Conservation (phyloP, 2,888 invertebrate species). For the Leptinotarsa peninsularis region DNA sequence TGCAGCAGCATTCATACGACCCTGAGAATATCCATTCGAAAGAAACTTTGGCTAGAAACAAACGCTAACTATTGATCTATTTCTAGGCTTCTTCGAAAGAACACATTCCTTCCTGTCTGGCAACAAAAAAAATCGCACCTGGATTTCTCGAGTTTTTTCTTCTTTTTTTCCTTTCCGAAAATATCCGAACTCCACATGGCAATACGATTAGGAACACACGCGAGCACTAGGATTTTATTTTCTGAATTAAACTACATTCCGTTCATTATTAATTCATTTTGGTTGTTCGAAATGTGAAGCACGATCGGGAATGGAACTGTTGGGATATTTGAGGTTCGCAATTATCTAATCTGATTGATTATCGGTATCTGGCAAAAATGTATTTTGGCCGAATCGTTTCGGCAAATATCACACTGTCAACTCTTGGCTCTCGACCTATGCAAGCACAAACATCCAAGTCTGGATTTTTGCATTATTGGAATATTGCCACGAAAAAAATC, state of each 20-base stretch:
- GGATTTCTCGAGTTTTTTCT: slow-evolving; percentile 35
- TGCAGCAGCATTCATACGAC: neutral
- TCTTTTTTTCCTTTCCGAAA: slow-evolving; percentile 34
- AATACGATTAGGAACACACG: neutral
- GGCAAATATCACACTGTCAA: neutral
- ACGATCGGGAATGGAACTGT: slow-evolving; percentile 2
- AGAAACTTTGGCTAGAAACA: no score
- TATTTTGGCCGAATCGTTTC: neutral
- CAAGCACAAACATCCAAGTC: neutral
- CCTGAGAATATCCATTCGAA: neutral
- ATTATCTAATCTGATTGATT: slow-evolving; percentile 44
- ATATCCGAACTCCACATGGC: slow-evolving; percentile 27
- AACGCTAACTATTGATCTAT: neutral
- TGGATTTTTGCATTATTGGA: neutral
- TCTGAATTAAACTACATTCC: neutral
- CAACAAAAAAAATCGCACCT: slow-evolving; percentile 32
- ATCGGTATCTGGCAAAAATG: slow-evolving; percentile 18
- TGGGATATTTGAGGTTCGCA: slow-evolving; percentile 25
- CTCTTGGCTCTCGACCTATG: neutral
- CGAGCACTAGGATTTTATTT: neutral
- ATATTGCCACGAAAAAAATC: no score
- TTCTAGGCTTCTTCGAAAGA: neutral
- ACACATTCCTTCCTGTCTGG: neutral
- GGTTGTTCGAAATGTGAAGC: neutral
- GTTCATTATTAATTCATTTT: neutral